Percentiles rank a stretch among this genome's conserved stretches.
These are phyloP conservation scores for Muscicapa comitata DNA, from an alignment of 2,797 vertebrate species.

Conservation along the genomic window DNA sequence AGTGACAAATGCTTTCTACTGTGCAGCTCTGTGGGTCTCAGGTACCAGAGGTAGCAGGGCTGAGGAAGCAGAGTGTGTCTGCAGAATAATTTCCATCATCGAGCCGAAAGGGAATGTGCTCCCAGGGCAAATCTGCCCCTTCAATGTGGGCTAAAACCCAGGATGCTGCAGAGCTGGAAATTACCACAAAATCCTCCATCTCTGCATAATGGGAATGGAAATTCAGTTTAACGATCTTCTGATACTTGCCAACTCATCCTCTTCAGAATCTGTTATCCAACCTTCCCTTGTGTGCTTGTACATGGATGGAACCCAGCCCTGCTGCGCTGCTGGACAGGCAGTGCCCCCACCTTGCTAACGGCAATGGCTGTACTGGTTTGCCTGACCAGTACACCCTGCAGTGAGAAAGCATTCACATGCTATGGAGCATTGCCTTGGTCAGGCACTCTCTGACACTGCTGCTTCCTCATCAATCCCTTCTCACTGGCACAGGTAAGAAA, in stretches of 20 bases:
- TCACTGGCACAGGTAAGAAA: background rate
- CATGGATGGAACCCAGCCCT: accelerated
- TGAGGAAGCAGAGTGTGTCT: background rate
- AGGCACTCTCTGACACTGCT: background rate
- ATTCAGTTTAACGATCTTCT: background rate
- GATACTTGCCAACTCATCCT: background rate
- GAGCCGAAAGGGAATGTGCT: background rate
- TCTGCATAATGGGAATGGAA: background rate
- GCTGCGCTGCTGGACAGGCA: background rate
- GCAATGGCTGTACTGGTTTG: background rate
- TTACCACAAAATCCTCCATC: background rate
- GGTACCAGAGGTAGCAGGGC: background rate
- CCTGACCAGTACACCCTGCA: background rate
- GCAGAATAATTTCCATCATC: background rate
- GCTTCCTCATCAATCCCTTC: background rate
- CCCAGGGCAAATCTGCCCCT: background rate
- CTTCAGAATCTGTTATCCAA: background rate
- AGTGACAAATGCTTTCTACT: background rate
- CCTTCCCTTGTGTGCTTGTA: background rate
- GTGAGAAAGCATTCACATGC: background rate
- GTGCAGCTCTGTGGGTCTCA: background rate
- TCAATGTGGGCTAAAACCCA: background rate
- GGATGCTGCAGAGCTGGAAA: background rate
- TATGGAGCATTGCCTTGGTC: background rate
- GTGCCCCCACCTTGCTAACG: background rate